Percentiles rank a stretch among this genome's conserved stretches.
Conservation (phyloP, 2,888 invertebrate genomes). For the Autographa gamma region DNA sequence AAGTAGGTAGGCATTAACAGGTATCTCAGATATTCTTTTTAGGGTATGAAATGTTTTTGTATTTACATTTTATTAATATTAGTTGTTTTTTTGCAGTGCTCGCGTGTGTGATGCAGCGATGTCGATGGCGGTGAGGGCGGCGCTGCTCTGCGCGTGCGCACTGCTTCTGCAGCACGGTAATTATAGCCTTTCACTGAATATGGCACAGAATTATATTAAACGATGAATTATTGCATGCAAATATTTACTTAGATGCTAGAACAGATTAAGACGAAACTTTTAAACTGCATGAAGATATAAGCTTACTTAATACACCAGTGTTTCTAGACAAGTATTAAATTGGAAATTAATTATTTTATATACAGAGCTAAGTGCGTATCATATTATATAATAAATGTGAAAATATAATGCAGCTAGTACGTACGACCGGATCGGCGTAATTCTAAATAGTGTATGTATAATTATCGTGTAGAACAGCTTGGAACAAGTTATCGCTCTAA, state of each 20-base stretch:
- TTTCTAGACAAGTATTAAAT: no score
- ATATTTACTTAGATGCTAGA: not conserved
- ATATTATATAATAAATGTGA: not conserved
- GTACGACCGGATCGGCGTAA: not conserved
- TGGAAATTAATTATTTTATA: no score
- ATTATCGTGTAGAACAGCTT: conserved; percentile 5
- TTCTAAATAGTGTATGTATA: conserved; percentile 10
- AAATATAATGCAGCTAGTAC: not conserved
- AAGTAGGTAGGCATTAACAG: no score
- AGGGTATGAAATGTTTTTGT: not conserved
- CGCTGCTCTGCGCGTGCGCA: conserved; percentile 81
- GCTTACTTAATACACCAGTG: no score
- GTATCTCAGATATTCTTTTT: no score
- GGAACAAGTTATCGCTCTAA: conserved; percentile 27
- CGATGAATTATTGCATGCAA: not conserved
- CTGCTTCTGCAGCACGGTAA: conserved; percentile 79
- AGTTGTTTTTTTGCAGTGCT: conserved; percentile 73
- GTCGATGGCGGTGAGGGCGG: conserved; percentile 81
- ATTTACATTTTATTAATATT: not conserved
- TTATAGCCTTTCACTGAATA: conserved; percentile 5
- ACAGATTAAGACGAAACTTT: no score
- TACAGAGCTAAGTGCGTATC: no score
- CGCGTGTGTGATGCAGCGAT: conserved; percentile 84
- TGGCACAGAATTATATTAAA: not conserved
- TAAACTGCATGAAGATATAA: no score